These are phyloP conservation scores for Tupiocoris notatus DNA, from an alignment of 2,888 invertebrate species.

Conservation along the genomic window DNA sequence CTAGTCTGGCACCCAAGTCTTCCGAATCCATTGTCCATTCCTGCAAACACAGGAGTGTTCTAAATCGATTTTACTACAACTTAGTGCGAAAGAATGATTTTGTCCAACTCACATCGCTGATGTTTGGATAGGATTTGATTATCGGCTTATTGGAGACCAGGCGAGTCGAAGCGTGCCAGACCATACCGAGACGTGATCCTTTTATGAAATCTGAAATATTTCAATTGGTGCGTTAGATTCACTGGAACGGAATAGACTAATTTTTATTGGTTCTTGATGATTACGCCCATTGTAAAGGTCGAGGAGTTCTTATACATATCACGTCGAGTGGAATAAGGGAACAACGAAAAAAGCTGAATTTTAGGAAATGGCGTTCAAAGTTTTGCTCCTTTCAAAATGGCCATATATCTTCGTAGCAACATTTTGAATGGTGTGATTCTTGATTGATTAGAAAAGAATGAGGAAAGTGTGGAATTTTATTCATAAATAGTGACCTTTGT, in stretches of 20 bases:
- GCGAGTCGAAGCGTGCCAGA: constrained; percentile 51
- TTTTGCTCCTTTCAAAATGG: too few species aligned
- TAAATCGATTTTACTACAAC: not conserved
- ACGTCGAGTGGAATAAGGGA: too few species aligned
- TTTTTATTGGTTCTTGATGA: too few species aligned
- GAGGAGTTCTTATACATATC: too few species aligned
- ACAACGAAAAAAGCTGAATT: too few species aligned
- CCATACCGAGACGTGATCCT: constrained; percentile 50
- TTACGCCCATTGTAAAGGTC: too few species aligned
- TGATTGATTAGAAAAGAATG: too few species aligned
- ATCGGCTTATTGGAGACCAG: constrained; percentile 46
- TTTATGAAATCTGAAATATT: constrained; percentile 49
- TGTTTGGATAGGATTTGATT: constrained; percentile 42
- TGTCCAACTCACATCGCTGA: constrained; percentile 45
- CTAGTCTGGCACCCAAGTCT: constrained; percentile 51
- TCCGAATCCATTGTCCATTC: constrained; percentile 51
- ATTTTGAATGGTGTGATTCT: too few species aligned
- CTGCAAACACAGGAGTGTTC: constrained; percentile 42
- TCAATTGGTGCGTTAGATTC: not conserved
- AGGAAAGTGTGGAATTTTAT: too few species aligned
- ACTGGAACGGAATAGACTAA: too few species aligned
- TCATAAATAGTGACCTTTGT: constrained; percentile 45
- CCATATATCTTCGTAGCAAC: too few species aligned
- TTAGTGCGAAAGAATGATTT: not conserved
- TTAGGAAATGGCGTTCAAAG: too few species aligned